Base-by-base conservation (phyloP, 2,888 invertebrate genomes). In the Meliscaeva auricollis region DNA sequence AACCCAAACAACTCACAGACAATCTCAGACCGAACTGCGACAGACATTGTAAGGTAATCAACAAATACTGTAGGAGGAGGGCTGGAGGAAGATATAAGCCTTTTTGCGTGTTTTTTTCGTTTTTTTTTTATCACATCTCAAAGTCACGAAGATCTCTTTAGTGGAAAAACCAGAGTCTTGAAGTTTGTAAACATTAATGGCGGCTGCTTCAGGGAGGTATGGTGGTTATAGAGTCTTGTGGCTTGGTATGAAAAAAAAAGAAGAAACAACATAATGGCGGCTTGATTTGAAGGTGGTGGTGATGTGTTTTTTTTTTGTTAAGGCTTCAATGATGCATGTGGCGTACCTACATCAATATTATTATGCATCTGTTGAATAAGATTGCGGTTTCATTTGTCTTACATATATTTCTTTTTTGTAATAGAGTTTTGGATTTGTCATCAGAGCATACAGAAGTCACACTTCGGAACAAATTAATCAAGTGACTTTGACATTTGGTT, bases 311-410 rank as follows among this genome's bases (percentile, higher is more conserved):
- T 68, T 74, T 79, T 56, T 56, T 69, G 66, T 66, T 82, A 62
- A 68, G 56, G 68, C 54, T 78, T 30, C 68, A 66, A 64, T 78
- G 69, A 83, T 78, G 68, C 60, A 62, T 82, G 44, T 75, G 54
- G 38, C 46, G 26, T 66, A 64, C 48, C 32, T 35, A 50, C 50
- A 66, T 66, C 66, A 50, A 66, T 48, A 48, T 66, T 48, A 48
- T 66, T 54, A 64, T 46, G 62, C 56, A 56, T 54, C 35, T 62
- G 56, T 77, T 82, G 58, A 44, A 72, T 60, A 58, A 60, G 54
- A 62, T 83, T 83, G 83, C 26, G 83, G 83, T 83, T 83, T 83
- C 30, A 79, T 78, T 83, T 83, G 78, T 74, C 69, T 70, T 64
- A 44, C 30, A 9, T 20, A 1, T 30, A 7, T 6, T 52, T 30